Base-by-base conservation (phyloP, 2,113 vertebrate species). In the Phoenicopterus ruber region DNA sequence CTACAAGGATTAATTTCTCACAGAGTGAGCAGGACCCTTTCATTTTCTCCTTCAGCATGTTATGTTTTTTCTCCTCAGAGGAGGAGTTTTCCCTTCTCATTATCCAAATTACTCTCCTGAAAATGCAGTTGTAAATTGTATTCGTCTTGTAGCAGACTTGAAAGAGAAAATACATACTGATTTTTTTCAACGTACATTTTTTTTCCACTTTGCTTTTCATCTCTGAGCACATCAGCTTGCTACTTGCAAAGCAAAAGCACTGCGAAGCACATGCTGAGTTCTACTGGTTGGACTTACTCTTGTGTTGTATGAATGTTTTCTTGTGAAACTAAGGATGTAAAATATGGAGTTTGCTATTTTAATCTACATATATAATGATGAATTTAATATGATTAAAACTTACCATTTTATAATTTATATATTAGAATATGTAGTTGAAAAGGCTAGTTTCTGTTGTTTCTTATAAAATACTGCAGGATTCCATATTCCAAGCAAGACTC, bases 361-460 rank as follows among this genome's bases (percentile, higher is more conserved):
- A 93, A 92, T 94, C 57, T 94, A 86, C 59, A 19, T 83, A 71
- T 36, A 19, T 94, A 83, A 66, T 83, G 54, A 74, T 86, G n/a
- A 95, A 94, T 90, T 96, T 89, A 96, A 70, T 97, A 46, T 82
- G 67, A 94, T 97, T 96, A 82, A 97, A 93, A 57, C 72, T 46
- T 40, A 87, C 78, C 3, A 46, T 91, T 94, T 80, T 73, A 19
- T 96, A 94, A 94, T 96, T 83, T 94, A 89, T 69, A 31, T 29
- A 32, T 78, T 91, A 71, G 54, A 95, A 86, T 50, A 85, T 26
- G 6, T 67, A 74, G 58, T 73, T 94, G 94, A 61, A 95, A 96
- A 94, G 42, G 63, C 79, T 97, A 38, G 12, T 93, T 96, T 97
- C 92, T 97, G 47, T 96, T 93, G 44, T 69, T 81, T 93, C 83